Percentiles rank a stretch among this genome's conserved stretches.
Conservation (phyloP, 2,797 vertebrate genomes). For the Leontocebus nigricollis region DNA sequence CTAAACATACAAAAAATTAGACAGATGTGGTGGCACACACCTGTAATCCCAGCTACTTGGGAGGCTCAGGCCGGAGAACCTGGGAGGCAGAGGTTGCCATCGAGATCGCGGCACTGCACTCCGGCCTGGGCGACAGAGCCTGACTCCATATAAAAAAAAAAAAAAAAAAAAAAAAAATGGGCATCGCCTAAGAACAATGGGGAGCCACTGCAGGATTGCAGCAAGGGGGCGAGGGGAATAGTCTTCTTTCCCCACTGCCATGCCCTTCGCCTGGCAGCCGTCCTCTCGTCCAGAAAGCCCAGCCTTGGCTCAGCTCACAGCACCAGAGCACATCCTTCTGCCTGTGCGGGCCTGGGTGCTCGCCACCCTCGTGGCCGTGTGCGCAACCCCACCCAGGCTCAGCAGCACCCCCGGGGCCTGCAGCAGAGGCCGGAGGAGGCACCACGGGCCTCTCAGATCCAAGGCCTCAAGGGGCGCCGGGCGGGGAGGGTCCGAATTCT, state of each 20-base stretch:
- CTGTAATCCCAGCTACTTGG: too few relatives aligned
- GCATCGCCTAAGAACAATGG: too few relatives aligned
- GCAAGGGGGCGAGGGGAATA: not conserved
- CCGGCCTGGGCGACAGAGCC: too few relatives aligned
- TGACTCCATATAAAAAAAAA: too few relatives aligned
- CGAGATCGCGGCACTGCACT: too few relatives aligned
- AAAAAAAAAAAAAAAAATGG: too few relatives aligned
- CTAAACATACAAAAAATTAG: too few relatives aligned
- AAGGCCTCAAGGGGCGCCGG: not conserved
- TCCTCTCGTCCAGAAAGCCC: not conserved
- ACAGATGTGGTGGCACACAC: too few relatives aligned
- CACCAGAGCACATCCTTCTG: not conserved
- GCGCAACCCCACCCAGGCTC: not conserved
- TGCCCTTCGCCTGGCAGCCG: not conserved
- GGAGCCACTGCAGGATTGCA: not conserved
- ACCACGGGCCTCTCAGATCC: not conserved
- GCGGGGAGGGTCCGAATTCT: not conserved
- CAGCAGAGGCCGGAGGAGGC: not conserved
- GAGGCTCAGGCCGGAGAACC: too few relatives aligned
- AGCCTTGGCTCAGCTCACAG: too few relatives aligned
- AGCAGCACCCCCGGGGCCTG: too few relatives aligned
- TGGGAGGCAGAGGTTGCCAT: too few relatives aligned
- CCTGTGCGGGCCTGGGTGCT: not conserved
- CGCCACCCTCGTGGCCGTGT: not conserved
- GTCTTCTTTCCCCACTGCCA: not conserved